Conservation (phyloP, 2,113 vertebrate species). For the Serinus canaria region DNA sequence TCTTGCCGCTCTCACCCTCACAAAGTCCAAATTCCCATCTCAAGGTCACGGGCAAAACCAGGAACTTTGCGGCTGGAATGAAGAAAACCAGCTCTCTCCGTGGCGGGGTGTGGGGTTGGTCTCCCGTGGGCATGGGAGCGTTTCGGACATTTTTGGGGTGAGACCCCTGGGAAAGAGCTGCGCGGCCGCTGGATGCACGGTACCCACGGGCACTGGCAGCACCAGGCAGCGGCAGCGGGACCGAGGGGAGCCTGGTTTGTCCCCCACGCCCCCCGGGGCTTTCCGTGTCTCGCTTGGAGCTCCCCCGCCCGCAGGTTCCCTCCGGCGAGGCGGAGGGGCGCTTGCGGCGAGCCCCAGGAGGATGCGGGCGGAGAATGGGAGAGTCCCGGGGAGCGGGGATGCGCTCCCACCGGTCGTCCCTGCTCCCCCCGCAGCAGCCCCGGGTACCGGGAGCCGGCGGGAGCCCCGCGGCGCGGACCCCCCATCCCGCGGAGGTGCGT, state of each 20-base stretch:
- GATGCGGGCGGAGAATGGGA: background rate
- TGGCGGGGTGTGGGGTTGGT: background rate
- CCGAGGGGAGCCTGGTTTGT: background rate
- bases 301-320: background rate
- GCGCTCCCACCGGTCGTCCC: background rate
- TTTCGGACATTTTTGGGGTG: background rate
- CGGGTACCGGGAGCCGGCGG: background rate
- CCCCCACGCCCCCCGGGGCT: rapidly evolving
- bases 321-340: too few species aligned
- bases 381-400: background rate
- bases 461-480: background rate
- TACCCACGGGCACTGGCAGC: background rate
- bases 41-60: conserved; percentile 54
- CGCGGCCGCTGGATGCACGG: rapidly evolving
- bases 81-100: background rate
- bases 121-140: background rate
- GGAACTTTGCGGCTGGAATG: background rate
- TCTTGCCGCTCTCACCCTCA: background rate
- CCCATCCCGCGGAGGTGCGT: background rate
- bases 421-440: background rate
- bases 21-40: conserved; percentile 50
- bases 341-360: background rate
- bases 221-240: background rate
- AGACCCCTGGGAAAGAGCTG: background rate
- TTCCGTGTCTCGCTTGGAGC: background rate